Conservation (phyloP, 2,888 invertebrate genomes). For the Mongoloraphidia duomilia region DNA sequence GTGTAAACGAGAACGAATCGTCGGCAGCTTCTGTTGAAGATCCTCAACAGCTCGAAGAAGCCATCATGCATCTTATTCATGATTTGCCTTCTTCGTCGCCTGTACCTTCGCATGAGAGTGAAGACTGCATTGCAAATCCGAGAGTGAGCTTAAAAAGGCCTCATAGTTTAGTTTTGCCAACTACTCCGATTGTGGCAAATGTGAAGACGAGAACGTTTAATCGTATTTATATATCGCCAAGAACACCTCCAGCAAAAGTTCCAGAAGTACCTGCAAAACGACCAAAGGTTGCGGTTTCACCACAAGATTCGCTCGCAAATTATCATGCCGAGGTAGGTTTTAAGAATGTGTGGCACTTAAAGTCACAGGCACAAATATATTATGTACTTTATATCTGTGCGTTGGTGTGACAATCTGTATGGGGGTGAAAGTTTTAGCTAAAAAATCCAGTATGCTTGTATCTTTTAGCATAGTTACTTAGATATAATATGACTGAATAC, state of each 20-base stretch:
- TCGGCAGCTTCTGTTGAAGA: conserved; percentile 45
- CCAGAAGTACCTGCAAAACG: no score
- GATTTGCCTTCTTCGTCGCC: conserved; percentile 29
- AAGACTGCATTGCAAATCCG: conserved; percentile 1
- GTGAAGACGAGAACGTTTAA: neutral
- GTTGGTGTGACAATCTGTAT: no score
- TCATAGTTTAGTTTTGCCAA: no score
- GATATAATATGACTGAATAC: no score
- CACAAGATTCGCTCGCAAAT: neutral
- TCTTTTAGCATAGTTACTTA: no score
- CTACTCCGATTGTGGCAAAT: neutral
- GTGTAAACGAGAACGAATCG: conserved; percentile 10
- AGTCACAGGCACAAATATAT: no score
- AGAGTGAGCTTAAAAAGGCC: no score
- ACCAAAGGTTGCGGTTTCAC: no score
- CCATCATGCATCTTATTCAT: conserved; percentile 54
- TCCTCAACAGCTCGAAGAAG: conserved; percentile 52
- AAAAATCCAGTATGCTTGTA: no score
- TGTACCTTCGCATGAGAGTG: conserved; percentile 10
- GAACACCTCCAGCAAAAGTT: neutral
- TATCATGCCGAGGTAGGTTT: neutral
- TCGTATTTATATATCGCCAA: neutral
- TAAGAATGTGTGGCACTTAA: no score
- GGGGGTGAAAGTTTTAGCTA: no score
- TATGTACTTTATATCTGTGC: no score